Base-by-base conservation (phyloP, 2,797 vertebrate genomes). In the Discoglossus pictus region DNA sequence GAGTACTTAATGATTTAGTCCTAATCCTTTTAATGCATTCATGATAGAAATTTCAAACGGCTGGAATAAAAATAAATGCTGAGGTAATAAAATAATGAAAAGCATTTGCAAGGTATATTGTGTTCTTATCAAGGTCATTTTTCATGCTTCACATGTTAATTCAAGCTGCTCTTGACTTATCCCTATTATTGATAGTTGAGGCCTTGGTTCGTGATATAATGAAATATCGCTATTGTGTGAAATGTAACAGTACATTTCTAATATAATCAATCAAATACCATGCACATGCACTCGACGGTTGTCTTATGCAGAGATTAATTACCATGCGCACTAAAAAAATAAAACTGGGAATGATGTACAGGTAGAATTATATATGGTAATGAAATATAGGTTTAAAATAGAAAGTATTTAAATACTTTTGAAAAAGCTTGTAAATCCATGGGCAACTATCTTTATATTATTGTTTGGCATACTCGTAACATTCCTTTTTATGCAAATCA, bases 191-290 rank as follows among this genome's bases (percentile, higher is more conserved):
- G 84, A 87, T 88, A 80, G 82, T 59, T 24, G 62, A 82, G 80
- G 79, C 80, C 80, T 84, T 80, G 81, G 73, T 81, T 78, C 66
- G 59, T 64, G 72, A 76, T 86, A 79, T 78, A 85, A 68, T 88
- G 86, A 90, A 89, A 84, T 87, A 91, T 87, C 87, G 80, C 82
- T 86, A 86, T 89, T 86, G 79, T 84, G 87, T 85, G 80, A 89
- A 88, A 79, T 90, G 88, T 88, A 88, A 82, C 84, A 82, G 87
- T 86, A 83, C 56, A 90, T 91, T 91, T 89, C 82, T 83, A 83
- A 87, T 87, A 81, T 83, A 89, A 90, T 92, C 87, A 87, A 89
- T 91, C 88, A 91, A 79, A 69, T 67, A 64, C 74, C 75, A 84
- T 85, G 76, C 82, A 82, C 83, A 86, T 84, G 83, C 80, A 90